Conservation (phyloP, 2,888 invertebrate species). For the Eremobia ochroleuca region DNA sequence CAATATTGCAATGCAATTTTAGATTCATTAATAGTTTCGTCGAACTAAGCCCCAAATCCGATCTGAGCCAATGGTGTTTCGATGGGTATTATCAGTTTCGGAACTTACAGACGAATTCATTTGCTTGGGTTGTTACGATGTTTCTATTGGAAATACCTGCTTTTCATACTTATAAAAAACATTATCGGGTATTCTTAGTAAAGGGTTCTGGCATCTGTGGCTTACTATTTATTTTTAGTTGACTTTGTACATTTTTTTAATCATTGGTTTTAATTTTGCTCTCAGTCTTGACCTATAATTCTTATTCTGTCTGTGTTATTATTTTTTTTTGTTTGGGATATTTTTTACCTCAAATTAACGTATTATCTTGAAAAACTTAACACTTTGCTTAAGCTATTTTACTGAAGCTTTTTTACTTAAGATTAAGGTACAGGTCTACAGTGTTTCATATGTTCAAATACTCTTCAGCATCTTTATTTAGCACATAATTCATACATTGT, state of each 20-base stretch:
- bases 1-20: conserved; percentile 60
- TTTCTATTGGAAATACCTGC: background rate
- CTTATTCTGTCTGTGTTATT: background rate
- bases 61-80: conserved; percentile 19
- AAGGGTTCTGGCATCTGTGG: background rate
- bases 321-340: background rate
- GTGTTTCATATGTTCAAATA: conserved; percentile 8
- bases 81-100: conserved; percentile 21
- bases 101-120: conserved; percentile 10
- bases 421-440: background rate
- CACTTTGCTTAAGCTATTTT: too few relatives aligned
- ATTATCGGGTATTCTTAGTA: background rate
- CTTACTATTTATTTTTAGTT: background rate
- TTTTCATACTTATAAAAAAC: background rate
- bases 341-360: background rate
- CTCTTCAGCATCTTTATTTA: background rate
- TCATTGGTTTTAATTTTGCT: background rate
- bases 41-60: conserved; percentile 24
- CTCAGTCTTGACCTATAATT: background rate
- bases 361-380: background rate
- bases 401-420: too few relatives aligned
- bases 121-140: background rate
- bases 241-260: background rate
- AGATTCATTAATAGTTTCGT: conserved; percentile 59
- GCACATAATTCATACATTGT: conserved; percentile 48